Percentiles rank a stretch among this genome's conserved stretches.
phyloP scores from a whole-genome alignment of 2,113 vertebrate species.

The Mormoops blainvillei region DNA sequence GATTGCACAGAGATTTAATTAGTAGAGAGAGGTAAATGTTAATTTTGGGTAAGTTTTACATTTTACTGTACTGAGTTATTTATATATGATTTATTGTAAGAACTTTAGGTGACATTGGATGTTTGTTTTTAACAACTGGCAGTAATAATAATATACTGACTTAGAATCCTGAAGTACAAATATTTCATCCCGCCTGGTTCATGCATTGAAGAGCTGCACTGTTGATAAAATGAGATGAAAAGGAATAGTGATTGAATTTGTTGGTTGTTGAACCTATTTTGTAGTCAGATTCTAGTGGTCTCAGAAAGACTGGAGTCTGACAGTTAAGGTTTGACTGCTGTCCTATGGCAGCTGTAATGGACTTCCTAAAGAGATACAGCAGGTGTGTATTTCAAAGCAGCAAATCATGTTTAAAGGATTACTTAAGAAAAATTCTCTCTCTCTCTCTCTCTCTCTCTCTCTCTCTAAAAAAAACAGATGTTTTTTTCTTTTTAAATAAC shows the following conservation, averaged over 20 bases:
- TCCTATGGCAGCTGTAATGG: neutral
- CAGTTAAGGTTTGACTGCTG: neutral
- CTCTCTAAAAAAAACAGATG: neutral
- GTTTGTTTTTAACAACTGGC: conserved; percentile 19
- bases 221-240: conserved; percentile 8
- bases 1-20: neutral
- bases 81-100: conserved; percentile 23
- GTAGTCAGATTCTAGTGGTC: neutral
- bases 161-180: neutral
- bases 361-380: neutral
- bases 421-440: neutral
- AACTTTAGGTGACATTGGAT: conserved; percentile 6
- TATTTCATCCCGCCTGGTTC: neutral
- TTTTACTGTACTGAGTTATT: conserved; percentile 19
- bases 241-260: neutral
- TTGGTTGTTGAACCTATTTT: neutral
- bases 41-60: conserved; percentile 19
- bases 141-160: neutral
- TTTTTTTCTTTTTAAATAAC: neutral
- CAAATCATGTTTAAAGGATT: neutral
- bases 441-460: neutral
- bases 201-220: neutral
- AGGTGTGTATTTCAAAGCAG: neutral
- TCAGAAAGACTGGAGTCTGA: neutral
- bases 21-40: neutral